phyloP scores from a whole-genome alignment of 1,140 invertebrate genomes.

The Drosophila dunni region DNA sequence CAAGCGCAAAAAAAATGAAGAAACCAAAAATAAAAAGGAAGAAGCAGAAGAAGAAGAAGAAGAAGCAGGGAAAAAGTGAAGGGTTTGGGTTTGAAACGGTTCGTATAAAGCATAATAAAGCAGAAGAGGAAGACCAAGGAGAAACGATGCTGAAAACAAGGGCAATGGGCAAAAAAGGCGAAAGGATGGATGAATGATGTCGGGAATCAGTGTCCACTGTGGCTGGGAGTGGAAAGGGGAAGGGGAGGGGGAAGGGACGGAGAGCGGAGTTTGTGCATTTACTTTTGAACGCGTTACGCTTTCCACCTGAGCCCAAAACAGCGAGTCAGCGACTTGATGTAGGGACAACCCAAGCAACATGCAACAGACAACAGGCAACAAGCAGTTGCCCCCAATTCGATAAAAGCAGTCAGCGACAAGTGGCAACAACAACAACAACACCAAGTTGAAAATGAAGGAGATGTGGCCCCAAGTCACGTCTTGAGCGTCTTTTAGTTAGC shows the following conservation, averaged over 20 bases:
- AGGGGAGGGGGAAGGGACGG: conserved; percentile 9
- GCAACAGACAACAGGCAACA: conserved; percentile 26
- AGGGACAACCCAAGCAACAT: conserved; percentile 36
- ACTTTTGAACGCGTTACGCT: conserved; percentile 79
- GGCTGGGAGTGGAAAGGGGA: conserved; percentile 6
- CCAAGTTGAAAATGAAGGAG: not conserved
- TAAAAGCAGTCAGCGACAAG: conserved; percentile 70
- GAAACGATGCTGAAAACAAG: conserved; percentile 42
- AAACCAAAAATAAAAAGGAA: conserved; percentile 38
- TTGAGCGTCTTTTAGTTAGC: conserved; percentile 63
- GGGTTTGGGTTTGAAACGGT: conserved; percentile 10
- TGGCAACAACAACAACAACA: conserved; percentile 52
- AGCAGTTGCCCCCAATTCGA: conserved; percentile 74
- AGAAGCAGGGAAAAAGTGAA: conserved; percentile 4
- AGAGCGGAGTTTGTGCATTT: conserved; percentile 59
- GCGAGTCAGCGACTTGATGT: conserved; percentile 47
- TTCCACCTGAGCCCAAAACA: conserved; percentile 56
- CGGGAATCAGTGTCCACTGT: conserved; percentile 29
- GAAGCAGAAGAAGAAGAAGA: conserved; percentile 8
- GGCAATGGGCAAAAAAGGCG: conserved; percentile 26
- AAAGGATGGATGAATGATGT: conserved; percentile 29
- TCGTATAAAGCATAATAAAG: conserved; percentile 23
- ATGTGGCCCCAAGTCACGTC: conserved; percentile 26
- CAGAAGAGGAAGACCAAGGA: conserved; percentile 30
- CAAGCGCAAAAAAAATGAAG: conserved; percentile 50